Evolutionary conservation across 2,797 vertebrate genomes (phyloP), one percentile per base, ranked within the genome.

Genomic region (Perodicticus potto): DNA sequence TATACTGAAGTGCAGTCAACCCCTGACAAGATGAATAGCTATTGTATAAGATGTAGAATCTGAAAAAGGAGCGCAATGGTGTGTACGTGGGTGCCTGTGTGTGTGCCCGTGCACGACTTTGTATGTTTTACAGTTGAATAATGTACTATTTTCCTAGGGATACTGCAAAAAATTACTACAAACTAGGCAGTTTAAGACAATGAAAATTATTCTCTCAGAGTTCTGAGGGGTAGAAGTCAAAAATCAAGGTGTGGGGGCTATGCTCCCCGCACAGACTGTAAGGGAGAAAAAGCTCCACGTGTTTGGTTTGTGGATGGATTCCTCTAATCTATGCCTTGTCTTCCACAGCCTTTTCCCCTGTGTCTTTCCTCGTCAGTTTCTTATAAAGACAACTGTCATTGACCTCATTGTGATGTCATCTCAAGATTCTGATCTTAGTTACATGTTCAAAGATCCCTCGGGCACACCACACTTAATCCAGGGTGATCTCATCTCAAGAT

Each of bases 251-350:
- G 16, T 37, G 6, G 32, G 6, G 7, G 11, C 17, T 0, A 2
- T 32, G 0, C 11, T 69, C 16, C 13, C n/a, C 20, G 65, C 7
- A 8, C 32, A n/a, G 22, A 0, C 17, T 29, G 43, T 1, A 3
- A 9, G 22, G 13, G n/a, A 76, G 5, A 57, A 22, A n/a, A n/a
- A n/a, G n/a, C n/a, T n/a, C n/a, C n/a, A 0, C 0, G 13, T n/a
- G 70, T 0, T 0, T 45, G 25, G 19, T 32, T 67, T 70, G 34
- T 67, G 17, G 9, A 9, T 81, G 63, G 49, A 69, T 43, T 53
- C 29, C 4, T 53, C 23, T 29, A 25, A 0, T 59, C 37, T 65
- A 45, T 49, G 32, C 14, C 13, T 70, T 45, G 1, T 34, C 45
- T 72, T 53, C 22, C 20, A 7, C 2, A 32, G 16, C 37, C 16